These are phyloP conservation scores for Medauroidea extradentata DNA, from an alignment of 1,140 invertebrate species.

Conservation along the genomic window DNA sequence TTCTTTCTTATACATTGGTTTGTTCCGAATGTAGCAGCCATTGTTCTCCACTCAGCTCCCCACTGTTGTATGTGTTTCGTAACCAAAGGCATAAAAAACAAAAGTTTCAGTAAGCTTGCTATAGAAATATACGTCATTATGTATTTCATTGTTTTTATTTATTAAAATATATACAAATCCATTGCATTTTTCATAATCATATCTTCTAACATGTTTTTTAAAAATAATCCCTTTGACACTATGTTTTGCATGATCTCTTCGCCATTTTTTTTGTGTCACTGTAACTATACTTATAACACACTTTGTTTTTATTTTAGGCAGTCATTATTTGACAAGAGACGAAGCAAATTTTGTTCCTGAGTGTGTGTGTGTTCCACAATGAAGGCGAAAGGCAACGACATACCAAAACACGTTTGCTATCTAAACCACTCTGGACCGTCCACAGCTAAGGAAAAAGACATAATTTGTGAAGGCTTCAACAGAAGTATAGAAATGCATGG, in stretches of 20 bases:
- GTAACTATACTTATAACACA: background rate
- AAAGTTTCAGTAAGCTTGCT: constrained; percentile 37
- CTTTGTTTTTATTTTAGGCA: constrained; percentile 25
- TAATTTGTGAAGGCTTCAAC: constrained; percentile 34
- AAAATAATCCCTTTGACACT: too few species aligned
- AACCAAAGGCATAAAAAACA: too few species aligned
- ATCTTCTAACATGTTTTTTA: too few species aligned
- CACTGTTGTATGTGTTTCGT: too few species aligned
- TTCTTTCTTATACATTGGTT: too few species aligned
- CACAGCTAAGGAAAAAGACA: constrained; percentile 39
- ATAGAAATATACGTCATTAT: constrained; percentile 36
- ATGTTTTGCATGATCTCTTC: too few species aligned
- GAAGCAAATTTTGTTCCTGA: constrained; percentile 39
- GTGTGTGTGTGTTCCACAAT: constrained; percentile 32
- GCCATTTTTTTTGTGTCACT: too few species aligned
- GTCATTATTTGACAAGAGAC: constrained; percentile 37
- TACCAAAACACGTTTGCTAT: constrained; percentile 29
- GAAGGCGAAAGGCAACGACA: constrained; percentile 14
- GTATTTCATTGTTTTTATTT: constrained; percentile 37
- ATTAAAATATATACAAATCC: constrained; percentile 33
- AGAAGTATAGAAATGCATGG: too few species aligned
- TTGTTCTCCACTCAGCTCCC: too few species aligned
- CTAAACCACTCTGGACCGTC: constrained; percentile 35
- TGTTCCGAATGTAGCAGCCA: too few species aligned
- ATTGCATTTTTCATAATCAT: constrained; percentile 38